Evolutionary conservation across 1,140 invertebrate genomes (phyloP).

Genomic region (Patella vulgata): DNA sequence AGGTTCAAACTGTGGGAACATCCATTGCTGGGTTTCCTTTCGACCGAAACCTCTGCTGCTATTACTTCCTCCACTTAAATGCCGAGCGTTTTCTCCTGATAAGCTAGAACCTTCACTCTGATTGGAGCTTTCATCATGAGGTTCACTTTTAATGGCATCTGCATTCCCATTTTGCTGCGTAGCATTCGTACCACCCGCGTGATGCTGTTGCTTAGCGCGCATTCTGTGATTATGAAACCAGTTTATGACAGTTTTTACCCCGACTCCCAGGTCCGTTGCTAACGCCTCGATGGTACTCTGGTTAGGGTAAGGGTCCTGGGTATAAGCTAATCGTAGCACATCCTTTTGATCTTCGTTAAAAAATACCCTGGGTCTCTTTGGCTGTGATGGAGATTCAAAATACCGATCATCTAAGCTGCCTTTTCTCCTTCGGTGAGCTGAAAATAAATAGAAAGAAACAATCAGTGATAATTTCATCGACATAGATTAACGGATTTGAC

Average conservation of each 20-base stretch:
- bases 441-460: constrained; percentile 32
- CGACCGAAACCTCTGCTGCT: constrained; percentile 19
- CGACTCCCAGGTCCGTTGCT: constrained; percentile 89
- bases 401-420: constrained; percentile 53
- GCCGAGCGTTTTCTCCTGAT: constrained; percentile 44
- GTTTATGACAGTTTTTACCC: constrained; percentile 92
- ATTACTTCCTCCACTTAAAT: constrained; percentile 16
- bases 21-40: constrained; percentile 55
- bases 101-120: constrained; percentile 65
- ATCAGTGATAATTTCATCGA: background rate
- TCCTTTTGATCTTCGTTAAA: constrained; percentile 99
- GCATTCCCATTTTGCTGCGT: background rate
- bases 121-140: constrained; percentile 57
- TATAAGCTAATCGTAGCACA: constrained; percentile 90
- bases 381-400: constrained; percentile 53
- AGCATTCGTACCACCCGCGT: constrained; percentile 27
- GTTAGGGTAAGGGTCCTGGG: constrained; percentile 95
- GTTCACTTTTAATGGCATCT: constrained; percentile 42
- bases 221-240: constrained; percentile 99
- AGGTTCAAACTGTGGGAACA: constrained; percentile 64
- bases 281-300: constrained; percentile 95
- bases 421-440: constrained; percentile 52
- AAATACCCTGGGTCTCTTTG: constrained; percentile 77
- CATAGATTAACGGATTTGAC: too few relatives aligned
- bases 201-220: constrained; percentile 82